Percentiles rank a stretch among this genome's conserved stretches.
These are phyloP conservation scores for Myathropa florea DNA, from an alignment of 2,888 invertebrate species.

Conservation along the genomic window DNA sequence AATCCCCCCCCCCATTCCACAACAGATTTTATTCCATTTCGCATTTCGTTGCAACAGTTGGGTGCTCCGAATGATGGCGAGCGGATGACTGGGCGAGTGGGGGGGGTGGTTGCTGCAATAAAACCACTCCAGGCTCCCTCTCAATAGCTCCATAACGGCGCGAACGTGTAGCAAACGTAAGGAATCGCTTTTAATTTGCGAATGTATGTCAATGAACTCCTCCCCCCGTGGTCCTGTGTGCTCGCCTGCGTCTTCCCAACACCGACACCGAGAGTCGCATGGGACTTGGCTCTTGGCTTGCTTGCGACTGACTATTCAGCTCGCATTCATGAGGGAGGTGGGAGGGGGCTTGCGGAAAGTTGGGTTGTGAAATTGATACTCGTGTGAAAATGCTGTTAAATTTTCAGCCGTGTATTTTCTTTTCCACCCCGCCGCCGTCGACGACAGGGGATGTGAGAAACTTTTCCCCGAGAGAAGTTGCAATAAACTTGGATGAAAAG, in stretches of 20 bases:
- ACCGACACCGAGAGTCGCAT: not conserved
- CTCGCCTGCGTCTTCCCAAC: not conserved
- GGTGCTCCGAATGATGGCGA: not conserved
- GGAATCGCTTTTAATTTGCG: conserved; percentile 47
- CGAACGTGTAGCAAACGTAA: conserved; percentile 2
- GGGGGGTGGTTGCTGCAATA: not conserved
- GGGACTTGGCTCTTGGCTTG: conserved; percentile 4
- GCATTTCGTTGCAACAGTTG: conserved; percentile 52
- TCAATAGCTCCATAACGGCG: not conserved
- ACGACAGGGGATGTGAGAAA: conserved; percentile 6
- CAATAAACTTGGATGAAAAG: conserved; percentile 47
- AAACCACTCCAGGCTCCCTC: not conserved
- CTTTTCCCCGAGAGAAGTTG: conserved; percentile 24
- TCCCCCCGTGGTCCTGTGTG: not conserved
- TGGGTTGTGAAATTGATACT: conserved; percentile 46
- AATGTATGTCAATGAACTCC: conserved; percentile 65
- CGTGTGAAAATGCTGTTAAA: conserved; percentile 56
- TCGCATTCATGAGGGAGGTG: not conserved
- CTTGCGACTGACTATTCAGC: conserved; percentile 41
- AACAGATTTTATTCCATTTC: conserved; percentile 20
- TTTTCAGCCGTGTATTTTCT: conserved; percentile 16
- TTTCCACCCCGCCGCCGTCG: not conserved
- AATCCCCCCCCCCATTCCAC: not conserved
- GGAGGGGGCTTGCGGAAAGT: not conserved
- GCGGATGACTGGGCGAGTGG: not conserved